Evolutionary conservation across 2,888 invertebrate species (phyloP).

Genomic region (Lepidocyrtinus sp.): DNA sequence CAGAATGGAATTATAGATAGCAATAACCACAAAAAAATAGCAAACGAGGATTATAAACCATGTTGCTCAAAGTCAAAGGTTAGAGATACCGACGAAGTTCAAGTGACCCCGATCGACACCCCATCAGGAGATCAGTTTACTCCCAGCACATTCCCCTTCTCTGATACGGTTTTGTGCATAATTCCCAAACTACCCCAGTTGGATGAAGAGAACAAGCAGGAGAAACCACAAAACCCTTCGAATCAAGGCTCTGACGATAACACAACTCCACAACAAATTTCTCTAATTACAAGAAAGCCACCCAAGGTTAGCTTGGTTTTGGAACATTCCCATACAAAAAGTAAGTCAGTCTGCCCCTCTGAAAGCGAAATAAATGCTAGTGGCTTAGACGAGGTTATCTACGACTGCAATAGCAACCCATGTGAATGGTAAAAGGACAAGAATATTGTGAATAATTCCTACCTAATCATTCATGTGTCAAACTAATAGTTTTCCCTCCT

Average conservation of each 20-base stretch:
- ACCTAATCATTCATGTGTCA: neutral
- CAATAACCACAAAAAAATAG: neutral
- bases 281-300: neutral
- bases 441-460: neutral
- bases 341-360: neutral
- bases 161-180: conserved; percentile 10
- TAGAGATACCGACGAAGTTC: neutral
- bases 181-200: neutral
- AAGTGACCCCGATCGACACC: neutral
- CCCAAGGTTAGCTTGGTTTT: neutral
- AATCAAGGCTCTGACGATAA: neutral
- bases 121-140: neutral
- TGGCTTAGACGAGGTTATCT: neutral
- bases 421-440: conserved; percentile 4
- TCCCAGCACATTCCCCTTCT: conserved; percentile 16
- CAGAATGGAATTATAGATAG: too few species aligned
- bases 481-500: too few species aligned
- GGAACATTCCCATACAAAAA: neutral
- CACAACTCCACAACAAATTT: neutral
- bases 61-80: conserved; percentile 25
- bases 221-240: neutral
- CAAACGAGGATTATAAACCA: conserved; percentile 6
- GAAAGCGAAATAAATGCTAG: neutral
- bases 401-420: conserved; percentile 3
- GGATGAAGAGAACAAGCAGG: conserved; percentile 13